These are phyloP conservation scores for Orchesellides sinensis DNA, from an alignment of 2,888 invertebrate species.

Conservation along the genomic window DNA sequence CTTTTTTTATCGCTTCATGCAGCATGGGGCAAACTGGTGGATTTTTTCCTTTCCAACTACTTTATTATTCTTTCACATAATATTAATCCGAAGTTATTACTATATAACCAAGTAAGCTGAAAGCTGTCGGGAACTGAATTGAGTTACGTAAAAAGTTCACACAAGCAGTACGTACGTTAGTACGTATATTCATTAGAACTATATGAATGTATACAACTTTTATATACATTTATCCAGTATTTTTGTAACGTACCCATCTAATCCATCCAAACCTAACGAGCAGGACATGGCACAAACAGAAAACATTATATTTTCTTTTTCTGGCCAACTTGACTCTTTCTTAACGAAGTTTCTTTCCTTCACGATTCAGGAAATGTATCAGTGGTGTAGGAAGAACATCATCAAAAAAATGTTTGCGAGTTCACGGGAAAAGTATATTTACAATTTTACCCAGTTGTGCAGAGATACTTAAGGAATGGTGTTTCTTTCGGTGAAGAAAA, in stretches of 20 bases:
- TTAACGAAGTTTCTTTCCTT: conserved; percentile 31
- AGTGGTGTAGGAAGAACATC: no score
- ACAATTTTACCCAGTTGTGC: no score
- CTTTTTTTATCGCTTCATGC: conserved; percentile 41
- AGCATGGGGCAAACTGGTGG: conserved; percentile 23
- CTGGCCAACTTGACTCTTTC: conserved; percentile 38
- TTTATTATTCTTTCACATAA: conserved; percentile 31
- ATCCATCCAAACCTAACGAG: conserved; percentile 48
- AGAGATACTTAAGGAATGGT: no score
- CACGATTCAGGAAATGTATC: conserved; percentile 10
- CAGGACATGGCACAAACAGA: conserved; percentile 54
- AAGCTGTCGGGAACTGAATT: conserved; percentile 5
- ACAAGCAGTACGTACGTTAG: conserved; percentile 6
- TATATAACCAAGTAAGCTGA: not conserved
- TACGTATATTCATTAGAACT: not conserved
- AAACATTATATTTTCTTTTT: conserved; percentile 45
- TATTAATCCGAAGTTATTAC: conserved; percentile 54
- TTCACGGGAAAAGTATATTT: no score
- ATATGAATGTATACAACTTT: not conserved
- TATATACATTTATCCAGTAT: not conserved
- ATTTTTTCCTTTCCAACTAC: conserved; percentile 16
- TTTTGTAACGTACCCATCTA: conserved; percentile 3
- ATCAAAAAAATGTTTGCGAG: no score
- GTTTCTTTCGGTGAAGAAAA: no score
- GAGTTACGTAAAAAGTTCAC: not conserved